Evolutionary conservation across 2,113 vertebrate species (phyloP).

Genomic region (Cynoglossus semilaevis): DNA sequence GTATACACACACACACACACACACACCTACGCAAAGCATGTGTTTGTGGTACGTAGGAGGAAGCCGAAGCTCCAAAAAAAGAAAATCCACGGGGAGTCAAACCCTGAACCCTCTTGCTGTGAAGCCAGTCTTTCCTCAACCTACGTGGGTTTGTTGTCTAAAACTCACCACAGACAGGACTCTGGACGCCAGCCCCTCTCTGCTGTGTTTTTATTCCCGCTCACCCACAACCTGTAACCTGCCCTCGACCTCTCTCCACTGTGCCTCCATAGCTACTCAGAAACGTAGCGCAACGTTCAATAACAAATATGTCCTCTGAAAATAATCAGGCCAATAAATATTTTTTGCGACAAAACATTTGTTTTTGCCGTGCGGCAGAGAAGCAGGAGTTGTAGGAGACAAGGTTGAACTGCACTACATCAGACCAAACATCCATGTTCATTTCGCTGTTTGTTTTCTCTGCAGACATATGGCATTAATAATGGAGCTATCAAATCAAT

Average conservation of each 20-base stretch:
- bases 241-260: background rate
- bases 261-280: background rate
- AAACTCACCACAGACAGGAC: background rate
- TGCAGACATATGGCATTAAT: slow-evolving; percentile 21
- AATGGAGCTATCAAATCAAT: slow-evolving; percentile 27
- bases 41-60: background rate
- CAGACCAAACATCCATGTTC: slow-evolving; percentile 9
- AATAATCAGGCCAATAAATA: background rate
- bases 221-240: no score
- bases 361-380: background rate
- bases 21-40: background rate
- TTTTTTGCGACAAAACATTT: background rate
- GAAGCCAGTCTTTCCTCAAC: background rate
- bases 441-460: slow-evolving; percentile 3
- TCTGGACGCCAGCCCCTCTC: background rate
- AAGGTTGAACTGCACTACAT: background rate
- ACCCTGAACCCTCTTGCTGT: background rate
- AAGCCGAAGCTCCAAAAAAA: background rate
- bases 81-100: background rate
- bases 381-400: background rate
- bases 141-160: background rate
- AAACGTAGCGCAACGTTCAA: background rate
- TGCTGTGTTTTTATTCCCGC: no score
- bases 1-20: no score
- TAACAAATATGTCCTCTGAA: background rate